A percentile compares a stretch with the other conserved stretches of the same genome.
Evolutionary conservation across 2,888 invertebrate species (phyloP).

Genomic region (Lacanobia wlatinum): DNA sequence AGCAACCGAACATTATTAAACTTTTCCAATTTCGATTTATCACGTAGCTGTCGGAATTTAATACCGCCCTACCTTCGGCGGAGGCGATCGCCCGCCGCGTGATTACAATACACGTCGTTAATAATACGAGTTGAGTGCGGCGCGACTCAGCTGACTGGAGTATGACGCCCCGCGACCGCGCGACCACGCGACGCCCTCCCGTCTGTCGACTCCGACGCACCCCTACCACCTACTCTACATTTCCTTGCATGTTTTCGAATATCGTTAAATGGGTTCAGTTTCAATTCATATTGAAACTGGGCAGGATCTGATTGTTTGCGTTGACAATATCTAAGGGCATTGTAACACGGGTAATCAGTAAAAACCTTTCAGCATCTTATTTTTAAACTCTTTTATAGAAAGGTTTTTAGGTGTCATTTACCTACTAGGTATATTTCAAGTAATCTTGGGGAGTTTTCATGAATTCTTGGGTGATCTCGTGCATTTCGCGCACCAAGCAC

Average conservation of each 20-base stretch:
- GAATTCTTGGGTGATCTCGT: neutral
- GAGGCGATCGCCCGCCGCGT: slow-evolving; percentile 91
- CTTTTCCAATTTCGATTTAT: slow-evolving; percentile 91
- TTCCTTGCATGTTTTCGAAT: slow-evolving; percentile 32
- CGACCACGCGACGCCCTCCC: slow-evolving; percentile 44
- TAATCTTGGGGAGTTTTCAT: neutral
- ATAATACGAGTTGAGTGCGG: slow-evolving; percentile 86
- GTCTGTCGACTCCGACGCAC: slow-evolving; percentile 58
- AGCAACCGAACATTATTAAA: slow-evolving; percentile 91
- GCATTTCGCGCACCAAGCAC: neutral
- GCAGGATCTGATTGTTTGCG: neutral
- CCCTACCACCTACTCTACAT: slow-evolving; percentile 55
- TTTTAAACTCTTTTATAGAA: neutral
- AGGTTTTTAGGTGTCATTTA: neutral
- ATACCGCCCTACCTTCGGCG: slow-evolving; percentile 91
- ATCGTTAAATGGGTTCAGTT: slow-evolving; percentile 17
- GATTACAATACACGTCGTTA: slow-evolving; percentile 91
- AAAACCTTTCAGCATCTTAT: neutral
- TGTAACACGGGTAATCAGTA: neutral
- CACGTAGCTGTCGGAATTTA: slow-evolving; percentile 91
- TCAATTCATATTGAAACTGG: slow-evolving; percentile 5
- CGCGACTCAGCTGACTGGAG: slow-evolving; percentile 72
- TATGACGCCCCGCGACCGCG: slow-evolving; percentile 51
- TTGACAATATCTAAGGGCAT: neutral
- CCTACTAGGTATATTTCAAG: too few relatives aligned